Evolutionary conservation across 2,888 invertebrate species (phyloP).

Genomic region (Habroteleia sp.): DNA sequence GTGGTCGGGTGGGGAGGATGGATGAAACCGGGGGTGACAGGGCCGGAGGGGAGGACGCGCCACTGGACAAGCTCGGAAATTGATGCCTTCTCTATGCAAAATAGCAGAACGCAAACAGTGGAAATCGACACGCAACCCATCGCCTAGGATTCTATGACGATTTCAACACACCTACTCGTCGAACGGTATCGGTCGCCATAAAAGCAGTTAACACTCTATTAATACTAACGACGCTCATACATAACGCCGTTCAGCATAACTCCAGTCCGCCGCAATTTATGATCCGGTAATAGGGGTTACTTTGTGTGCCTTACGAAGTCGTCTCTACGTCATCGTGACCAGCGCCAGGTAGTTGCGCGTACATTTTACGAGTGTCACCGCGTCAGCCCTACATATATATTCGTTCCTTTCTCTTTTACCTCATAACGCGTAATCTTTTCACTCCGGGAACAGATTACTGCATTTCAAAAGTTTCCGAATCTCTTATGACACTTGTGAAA

Average conservation of each 20-base stretch:
- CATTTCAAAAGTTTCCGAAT: slow-evolving; percentile 16
- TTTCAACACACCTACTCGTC: slow-evolving; percentile 64
- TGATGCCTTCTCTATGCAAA: slow-evolving; percentile 79
- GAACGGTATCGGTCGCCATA: slow-evolving; percentile 79
- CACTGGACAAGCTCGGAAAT: slow-evolving; percentile 71
- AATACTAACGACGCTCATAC: slow-evolving; percentile 81
- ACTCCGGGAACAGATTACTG: slow-evolving; percentile 15
- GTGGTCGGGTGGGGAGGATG: slow-evolving; percentile 40
- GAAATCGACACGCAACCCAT: slow-evolving; percentile 73
- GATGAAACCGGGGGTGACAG: slow-evolving; percentile 25
- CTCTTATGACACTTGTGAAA: slow-evolving; percentile 13
- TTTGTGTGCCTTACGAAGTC: slow-evolving; percentile 76
- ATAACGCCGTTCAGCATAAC: slow-evolving; percentile 75
- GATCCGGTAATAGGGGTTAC: slow-evolving; percentile 79
- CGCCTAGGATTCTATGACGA: slow-evolving; percentile 60
- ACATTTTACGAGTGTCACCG: slow-evolving; percentile 69
- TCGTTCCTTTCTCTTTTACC: slow-evolving; percentile 38
- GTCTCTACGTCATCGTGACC: slow-evolving; percentile 69
- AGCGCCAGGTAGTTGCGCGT: slow-evolving; percentile 71
- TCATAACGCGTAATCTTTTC: slow-evolving; percentile 36
- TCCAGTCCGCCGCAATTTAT: slow-evolving; percentile 76
- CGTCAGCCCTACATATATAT: slow-evolving; percentile 51
- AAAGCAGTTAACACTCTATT: slow-evolving; percentile 81
- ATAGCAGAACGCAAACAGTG: slow-evolving; percentile 74
- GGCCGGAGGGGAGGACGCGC: slow-evolving; percentile 32